These are phyloP conservation scores for Apodemus speciosus DNA, from an alignment of 2,113 vertebrate genomes.

Conservation along the genomic window DNA sequence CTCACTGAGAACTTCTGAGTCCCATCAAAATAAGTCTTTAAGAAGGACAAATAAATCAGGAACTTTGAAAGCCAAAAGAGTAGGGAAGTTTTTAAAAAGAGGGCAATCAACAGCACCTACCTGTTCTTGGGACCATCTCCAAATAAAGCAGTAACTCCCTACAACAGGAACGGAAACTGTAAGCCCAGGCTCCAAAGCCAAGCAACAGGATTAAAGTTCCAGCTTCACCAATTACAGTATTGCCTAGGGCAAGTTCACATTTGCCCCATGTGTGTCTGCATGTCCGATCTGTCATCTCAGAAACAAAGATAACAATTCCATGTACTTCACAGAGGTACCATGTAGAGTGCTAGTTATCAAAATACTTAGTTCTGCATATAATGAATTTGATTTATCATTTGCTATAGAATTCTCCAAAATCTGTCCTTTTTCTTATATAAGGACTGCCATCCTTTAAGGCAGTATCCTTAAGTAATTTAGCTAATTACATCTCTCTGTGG, in stretches of 20 bases:
- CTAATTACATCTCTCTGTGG: not conserved
- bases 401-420: conserved; percentile 10
- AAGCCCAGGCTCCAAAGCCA: not conserved
- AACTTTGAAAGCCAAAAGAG: not conserved
- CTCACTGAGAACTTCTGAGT: not conserved
- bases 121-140: not conserved
- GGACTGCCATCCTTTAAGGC: not conserved
- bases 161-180: not conserved
- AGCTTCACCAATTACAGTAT: not conserved
- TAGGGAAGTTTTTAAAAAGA: not conserved
- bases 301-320: not conserved
- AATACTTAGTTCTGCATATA: not conserved
- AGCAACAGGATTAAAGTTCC: not conserved
- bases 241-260: not conserved
- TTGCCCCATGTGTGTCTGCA: not conserved
- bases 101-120: not conserved
- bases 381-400: conserved; percentile 7
- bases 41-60: not conserved
- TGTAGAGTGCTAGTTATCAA: not conserved
- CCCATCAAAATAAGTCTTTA: not conserved
- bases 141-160: not conserved
- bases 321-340: not conserved
- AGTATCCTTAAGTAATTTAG: conserved; percentile 6
- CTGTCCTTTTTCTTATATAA: conserved; percentile 19
- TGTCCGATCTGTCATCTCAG: not conserved